Evolutionary conservation across 2,113 vertebrate species (phyloP).

Genomic region (Cebidichthys violaceus): DNA sequence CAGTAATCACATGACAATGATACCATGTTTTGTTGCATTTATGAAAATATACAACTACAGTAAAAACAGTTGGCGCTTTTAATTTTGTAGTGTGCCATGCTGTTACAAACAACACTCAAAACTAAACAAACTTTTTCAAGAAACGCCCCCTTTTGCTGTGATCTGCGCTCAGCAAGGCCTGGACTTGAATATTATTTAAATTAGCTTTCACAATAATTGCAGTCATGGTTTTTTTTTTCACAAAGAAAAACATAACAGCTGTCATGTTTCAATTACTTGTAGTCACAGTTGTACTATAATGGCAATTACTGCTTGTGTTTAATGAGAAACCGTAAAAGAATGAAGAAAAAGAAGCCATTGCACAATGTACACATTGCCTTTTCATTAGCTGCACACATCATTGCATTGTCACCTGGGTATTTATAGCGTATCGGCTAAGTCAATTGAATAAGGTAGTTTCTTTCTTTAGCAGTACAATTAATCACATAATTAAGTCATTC

Average conservation of each 20-base stretch:
- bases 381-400: not conserved
- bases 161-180: not conserved
- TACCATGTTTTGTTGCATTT: not conserved
- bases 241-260: not conserved
- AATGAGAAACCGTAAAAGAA: not conserved
- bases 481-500: constrained; percentile 24
- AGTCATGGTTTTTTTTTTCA: not conserved
- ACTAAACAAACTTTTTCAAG: too few species aligned
- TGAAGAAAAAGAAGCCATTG: not conserved
- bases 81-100: too few species aligned
- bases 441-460: not conserved
- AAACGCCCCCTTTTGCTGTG: too few species aligned
- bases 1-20: not conserved
- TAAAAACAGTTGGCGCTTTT: too few species aligned
- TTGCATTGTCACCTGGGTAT: not conserved
- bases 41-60: too few species aligned
- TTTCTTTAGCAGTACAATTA: constrained; percentile 25
- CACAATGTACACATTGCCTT: not conserved
- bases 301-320: not conserved
- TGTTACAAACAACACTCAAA: not conserved
- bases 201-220: not conserved
- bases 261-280: not conserved
- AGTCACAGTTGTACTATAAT: not conserved
- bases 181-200: not conserved
- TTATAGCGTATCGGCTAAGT: not conserved